Evolutionary conservation across 2,888 invertebrate genomes (phyloP), one percentile per base, ranked within the genome.

Genomic region (Tanypteryx hageni): DNA sequence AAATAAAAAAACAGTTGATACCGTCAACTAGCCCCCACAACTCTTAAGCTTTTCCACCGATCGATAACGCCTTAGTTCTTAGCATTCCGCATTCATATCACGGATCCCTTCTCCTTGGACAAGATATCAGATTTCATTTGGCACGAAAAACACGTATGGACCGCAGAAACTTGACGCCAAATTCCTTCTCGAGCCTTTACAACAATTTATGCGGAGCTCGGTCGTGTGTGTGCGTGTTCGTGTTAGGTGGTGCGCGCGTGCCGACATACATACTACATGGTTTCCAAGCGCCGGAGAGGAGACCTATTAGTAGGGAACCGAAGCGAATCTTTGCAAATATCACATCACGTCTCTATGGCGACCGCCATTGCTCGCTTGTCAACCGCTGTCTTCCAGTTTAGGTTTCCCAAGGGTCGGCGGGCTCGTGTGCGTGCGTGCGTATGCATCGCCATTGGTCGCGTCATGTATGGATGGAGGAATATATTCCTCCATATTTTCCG

Each of bases 71-170:
- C n/a, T 3, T 44, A 44, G 44, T 64, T 14, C n/a, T 64, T 14
- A 16, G 64, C 11, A n/a, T 68, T 68, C 68, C 22, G 18, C 11
- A 68, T n/a, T 68, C 68, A 16, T 18, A n/a, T n/a, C 68, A 68
- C 68, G 68, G 18, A 68, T 18, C 68, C 22, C 18, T 68, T 11
- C n/a, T 68, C 18, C 68, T 68, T 22, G 1, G 68, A 68, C 18
- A 68, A 68, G 68, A 68, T 68, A 68, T 68, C 68, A 7, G 68
- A 68, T 68, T n/a, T 68, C 68, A 22, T 68, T 68, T 68, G 68
- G 68, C n/a, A n/a, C 9, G 11, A 11, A 68, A 68, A n/a, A 68
- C 68, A 68, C n/a, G n/a, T 11, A n/a, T 22, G n/a, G 68, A 68
- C n/a, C 18, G 68, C 18, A 68, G 68, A 68, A 68, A 68, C 5